Conservation (phyloP, 2,113 vertebrate species). For the Pseudorasbora parva region DNA sequence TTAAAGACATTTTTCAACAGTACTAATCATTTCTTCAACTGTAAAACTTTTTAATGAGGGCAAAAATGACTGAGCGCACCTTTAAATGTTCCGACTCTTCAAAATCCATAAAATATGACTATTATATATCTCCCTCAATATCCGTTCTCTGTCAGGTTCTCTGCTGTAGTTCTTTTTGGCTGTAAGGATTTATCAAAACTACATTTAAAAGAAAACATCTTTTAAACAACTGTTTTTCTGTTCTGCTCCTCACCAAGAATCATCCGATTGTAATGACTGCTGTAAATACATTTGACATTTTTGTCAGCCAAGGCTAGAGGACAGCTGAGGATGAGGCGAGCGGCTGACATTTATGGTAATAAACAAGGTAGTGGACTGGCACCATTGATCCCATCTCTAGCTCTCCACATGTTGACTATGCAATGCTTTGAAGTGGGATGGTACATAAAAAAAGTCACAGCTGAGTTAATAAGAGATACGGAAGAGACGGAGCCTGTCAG, state of each 20-base stretch:
- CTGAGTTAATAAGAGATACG: conserved; percentile 64
- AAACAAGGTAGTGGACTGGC: conserved; percentile 66
- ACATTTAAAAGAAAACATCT: conserved; percentile 4
- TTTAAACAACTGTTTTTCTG: background rate
- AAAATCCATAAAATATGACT: conserved; percentile 1
- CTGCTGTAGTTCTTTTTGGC: background rate
- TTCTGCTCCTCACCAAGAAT: conserved; percentile 42
- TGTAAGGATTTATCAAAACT: background rate
- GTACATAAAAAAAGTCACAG: conserved; percentile 69
- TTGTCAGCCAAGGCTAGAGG: conserved; percentile 68
- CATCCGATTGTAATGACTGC: conserved; percentile 61
- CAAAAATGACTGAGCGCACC: background rate
- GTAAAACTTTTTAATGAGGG: conserved; percentile 13
- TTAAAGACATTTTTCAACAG: conserved; percentile 5
- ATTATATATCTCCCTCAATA: conserved; percentile 1
- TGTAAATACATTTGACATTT: conserved; percentile 78
- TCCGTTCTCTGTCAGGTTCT: background rate
- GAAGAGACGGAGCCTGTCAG: conserved; percentile 48
- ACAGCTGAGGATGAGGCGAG: conserved; percentile 72
- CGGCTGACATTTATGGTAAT: conserved; percentile 83
- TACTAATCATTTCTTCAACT: background rate
- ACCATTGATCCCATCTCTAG: conserved; percentile 74
- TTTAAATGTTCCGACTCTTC: conserved; percentile 5
- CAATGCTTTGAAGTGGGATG: conserved; percentile 74
- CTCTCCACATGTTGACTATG: conserved; percentile 71